Percentiles rank a stretch among this genome's conserved stretches.
Evolutionary conservation across 1,140 invertebrate genomes (phyloP).

Genomic region (Drosophila pectinifera): DNA sequence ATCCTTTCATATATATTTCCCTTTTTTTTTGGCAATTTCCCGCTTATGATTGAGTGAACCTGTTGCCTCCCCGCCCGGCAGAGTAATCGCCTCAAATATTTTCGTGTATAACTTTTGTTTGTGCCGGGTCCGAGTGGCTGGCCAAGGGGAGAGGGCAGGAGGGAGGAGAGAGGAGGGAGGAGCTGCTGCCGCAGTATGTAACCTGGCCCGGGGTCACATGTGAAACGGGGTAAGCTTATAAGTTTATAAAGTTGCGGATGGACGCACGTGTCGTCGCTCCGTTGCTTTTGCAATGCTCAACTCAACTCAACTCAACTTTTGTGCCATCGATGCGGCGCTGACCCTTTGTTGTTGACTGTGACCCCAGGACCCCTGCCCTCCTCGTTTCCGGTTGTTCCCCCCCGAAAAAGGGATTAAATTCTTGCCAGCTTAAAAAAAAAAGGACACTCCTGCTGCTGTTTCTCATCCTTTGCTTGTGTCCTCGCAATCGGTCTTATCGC

Average conservation of each 20-base stretch:
- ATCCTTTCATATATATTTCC: not conserved
- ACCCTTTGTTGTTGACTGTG: slow-evolving; percentile 46
- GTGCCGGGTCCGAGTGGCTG: not conserved
- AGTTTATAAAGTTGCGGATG: slow-evolving; percentile 54
- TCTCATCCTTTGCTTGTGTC: not conserved
- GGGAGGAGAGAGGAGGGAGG: too few species aligned
- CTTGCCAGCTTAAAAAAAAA: slow-evolving; percentile 4
- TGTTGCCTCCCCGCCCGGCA: slow-evolving; percentile 8
- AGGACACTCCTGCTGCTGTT: not conserved
- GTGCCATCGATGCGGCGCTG: slow-evolving; percentile 26
- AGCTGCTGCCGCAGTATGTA: not conserved
- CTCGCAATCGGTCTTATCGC: slow-evolving; percentile 39
- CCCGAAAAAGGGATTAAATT: slow-evolving; percentile 56
- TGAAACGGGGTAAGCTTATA: slow-evolving; percentile 40
- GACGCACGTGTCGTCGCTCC: slow-evolving; percentile 47
- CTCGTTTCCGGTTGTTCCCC: slow-evolving; percentile 5
- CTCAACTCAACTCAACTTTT: slow-evolving; percentile 5
- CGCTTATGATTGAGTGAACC: slow-evolving; percentile 19
- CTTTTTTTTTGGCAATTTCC: not conserved
- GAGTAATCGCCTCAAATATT: slow-evolving; percentile 46
- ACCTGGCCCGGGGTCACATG: slow-evolving; percentile 29
- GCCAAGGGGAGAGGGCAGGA: too few species aligned
- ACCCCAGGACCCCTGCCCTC: not conserved
- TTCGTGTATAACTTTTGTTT: slow-evolving; percentile 43
- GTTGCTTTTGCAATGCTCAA: slow-evolving; percentile 25